These are phyloP conservation scores for Emmelina monodactyla DNA, from an alignment of 2,888 invertebrate genomes.

Conservation along the genomic window DNA sequence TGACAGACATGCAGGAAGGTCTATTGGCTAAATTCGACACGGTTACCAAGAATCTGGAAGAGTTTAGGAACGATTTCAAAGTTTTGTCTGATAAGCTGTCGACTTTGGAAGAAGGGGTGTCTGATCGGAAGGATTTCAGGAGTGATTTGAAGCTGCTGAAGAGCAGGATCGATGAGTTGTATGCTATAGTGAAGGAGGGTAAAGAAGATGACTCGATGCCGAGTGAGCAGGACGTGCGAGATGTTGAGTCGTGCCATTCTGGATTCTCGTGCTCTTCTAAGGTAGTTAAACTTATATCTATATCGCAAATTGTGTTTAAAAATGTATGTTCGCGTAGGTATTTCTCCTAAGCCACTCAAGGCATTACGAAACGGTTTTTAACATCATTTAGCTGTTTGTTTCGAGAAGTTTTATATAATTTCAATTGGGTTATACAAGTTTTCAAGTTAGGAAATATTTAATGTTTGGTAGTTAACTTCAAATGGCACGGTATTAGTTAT, in stretches of 20 bases:
- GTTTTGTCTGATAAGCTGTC: conserved; percentile 34
- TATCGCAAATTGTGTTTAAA: too few relatives aligned
- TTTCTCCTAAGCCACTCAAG: too few relatives aligned
- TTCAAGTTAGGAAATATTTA: too few relatives aligned
- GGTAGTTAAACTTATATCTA: too few relatives aligned
- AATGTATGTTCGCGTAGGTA: too few relatives aligned
- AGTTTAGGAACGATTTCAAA: conserved; percentile 25
- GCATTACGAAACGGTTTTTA: too few relatives aligned
- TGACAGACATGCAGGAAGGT: conserved; percentile 29
- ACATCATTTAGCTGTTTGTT: too few relatives aligned
- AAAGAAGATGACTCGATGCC: conserved; percentile 36
- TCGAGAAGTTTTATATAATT: too few relatives aligned
- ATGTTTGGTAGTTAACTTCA: too few relatives aligned
- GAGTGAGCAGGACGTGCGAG: conserved; percentile 29
- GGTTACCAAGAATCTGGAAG: conserved; percentile 35
- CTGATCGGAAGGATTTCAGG: conserved; percentile 30
- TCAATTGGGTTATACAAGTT: too few relatives aligned
- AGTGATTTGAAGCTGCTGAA: conserved; percentile 34
- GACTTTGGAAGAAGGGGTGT: conserved; percentile 28
- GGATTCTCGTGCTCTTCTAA: conserved; percentile 47
- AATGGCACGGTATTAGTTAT: too few relatives aligned
- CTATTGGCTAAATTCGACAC: conserved; percentile 36
- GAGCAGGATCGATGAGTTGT: conserved; percentile 41
- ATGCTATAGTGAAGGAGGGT: conserved; percentile 40
- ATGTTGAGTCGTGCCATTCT: conserved; percentile 46